Conservation (phyloP, 1,140 invertebrate species). For the Mactra quadrangularis region DNA sequence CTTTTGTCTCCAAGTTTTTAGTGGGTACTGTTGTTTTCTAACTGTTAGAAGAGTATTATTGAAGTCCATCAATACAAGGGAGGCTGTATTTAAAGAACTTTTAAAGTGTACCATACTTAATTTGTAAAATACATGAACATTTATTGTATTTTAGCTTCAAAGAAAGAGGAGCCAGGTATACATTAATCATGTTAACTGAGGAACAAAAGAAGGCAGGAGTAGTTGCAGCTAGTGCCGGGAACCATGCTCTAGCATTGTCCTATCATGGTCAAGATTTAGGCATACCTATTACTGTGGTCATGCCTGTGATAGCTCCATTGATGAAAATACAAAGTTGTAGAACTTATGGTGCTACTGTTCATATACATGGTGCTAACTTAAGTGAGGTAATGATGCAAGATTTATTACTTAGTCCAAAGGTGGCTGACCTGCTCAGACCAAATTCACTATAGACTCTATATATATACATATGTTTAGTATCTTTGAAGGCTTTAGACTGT, state of each 20-base stretch:
- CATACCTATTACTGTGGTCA: conserved; percentile 95
- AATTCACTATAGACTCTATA: too few relatives aligned
- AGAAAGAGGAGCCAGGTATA: conserved; percentile 95
- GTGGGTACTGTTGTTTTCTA: too few relatives aligned
- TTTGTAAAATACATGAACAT: neutral
- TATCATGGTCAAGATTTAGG: conserved; percentile 93
- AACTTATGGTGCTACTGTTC: conserved; percentile 92
- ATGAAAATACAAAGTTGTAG: conserved; percentile 96
- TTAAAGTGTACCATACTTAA: too few relatives aligned
- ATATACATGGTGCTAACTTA: conserved; percentile 93
- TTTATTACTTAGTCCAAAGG: too few relatives aligned
- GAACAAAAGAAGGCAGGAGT: conserved; percentile 91
- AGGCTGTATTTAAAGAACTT: too few relatives aligned
- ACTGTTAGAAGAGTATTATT: too few relatives aligned
- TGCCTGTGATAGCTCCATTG: conserved; percentile 90
- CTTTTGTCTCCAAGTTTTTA: too few relatives aligned
- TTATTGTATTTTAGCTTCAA: conserved; percentile 91
- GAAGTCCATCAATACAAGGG: too few relatives aligned
- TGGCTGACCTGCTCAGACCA: too few relatives aligned
- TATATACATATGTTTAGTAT: too few relatives aligned
- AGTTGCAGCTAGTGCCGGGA: conserved; percentile 95
- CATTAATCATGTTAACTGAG: conserved; percentile 89
- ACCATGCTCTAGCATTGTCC: conserved; percentile 94
- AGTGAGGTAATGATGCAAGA: conserved; percentile 86
- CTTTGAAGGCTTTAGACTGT: neutral